Base-by-base conservation (phyloP, 2,113 vertebrate species). In the Nanger granti region DNA sequence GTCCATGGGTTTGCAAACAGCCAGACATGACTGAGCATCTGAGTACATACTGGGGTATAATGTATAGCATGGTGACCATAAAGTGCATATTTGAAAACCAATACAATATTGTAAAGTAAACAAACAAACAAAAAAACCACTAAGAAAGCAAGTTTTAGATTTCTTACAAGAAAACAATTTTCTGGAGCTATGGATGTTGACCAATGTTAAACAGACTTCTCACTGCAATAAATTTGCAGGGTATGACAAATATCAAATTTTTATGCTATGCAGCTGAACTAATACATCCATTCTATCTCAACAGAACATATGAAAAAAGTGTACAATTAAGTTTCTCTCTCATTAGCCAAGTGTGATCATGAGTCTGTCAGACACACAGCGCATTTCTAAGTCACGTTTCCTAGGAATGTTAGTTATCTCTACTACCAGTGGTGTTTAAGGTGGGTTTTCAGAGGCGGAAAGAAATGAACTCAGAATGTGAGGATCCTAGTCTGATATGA, bases 371-470 rank as follows among this genome's bases (percentile, higher is more conserved):
- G 93, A 13, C 17, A 59, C 37, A 4, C 1, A 12, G 76, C 7
- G 8, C 83, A n/a, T 17, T 31, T 55, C 13, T 41, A 54, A 66
- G 28, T 29, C 60, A 4, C 0, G 3, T 4, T 37, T 15, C 31
- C 26, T n/a, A 1, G 24, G 44, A 29, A 18, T 7, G 12, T 11
- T 4, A 13, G 13, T 55, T 37, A 6, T 7, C 52, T 54, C 20
- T 29, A 0, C 44, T 8, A 3, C 28, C 49, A 11, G 17, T 22
- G 5, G 3, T 49, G 76, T 20, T n/a, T 20, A 4, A 52, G 15
- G 8, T 34, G 8, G 9, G 18, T 22, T 34, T 12, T 49, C 17
- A 52, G 29, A 31, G 79, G 1, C 0, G 1, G 28, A 82, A 82
- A 49, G 15, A 54, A 20, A 83, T 83, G 29, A 83, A 54, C 18